Evolutionary conservation across 2,888 invertebrate species (phyloP).

Genomic region (Pseudococcus viburni): DNA sequence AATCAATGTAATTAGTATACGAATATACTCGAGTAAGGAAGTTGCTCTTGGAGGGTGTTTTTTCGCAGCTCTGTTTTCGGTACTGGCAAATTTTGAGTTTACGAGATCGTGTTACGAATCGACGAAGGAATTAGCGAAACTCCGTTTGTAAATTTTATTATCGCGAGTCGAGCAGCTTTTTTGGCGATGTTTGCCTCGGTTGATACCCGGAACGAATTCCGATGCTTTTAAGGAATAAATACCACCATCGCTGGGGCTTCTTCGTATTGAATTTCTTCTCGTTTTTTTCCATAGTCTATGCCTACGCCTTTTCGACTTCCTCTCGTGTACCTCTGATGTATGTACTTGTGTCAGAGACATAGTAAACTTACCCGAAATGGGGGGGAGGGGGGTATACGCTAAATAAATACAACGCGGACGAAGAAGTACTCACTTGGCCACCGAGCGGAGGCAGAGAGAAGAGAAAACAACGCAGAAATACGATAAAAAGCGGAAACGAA

Average conservation of each 20-base stretch:
- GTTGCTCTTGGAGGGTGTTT: neutral
- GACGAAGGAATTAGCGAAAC: neutral
- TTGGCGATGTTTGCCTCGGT: neutral
- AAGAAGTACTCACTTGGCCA: no score
- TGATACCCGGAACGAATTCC: neutral
- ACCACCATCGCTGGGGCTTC: no score
- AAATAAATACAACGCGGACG: no score
- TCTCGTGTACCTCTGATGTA: neutral
- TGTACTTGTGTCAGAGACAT: no score
- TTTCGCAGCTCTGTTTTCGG: neutral
- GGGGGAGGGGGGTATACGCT: no score
- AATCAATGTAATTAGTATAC: neutral
- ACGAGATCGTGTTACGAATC: neutral
- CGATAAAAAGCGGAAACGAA: constrained; percentile 16
- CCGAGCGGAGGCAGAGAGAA: neutral
- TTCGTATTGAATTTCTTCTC: no score
- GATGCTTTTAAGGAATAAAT: neutral
- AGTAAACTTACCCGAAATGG: no score
- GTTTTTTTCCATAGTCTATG: no score
- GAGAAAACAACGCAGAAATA: neutral
- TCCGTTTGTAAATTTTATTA: neutral
- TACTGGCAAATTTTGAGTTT: constrained; percentile 1
- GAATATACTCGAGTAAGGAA: neutral
- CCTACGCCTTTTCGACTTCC: neutral
- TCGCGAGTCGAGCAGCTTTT: neutral